A percentile compares a stretch with the other conserved stretches of the same genome.
These are phyloP conservation scores for Xiphorhynchus elegans DNA, from an alignment of 2,113 vertebrate genomes.

Conservation along the genomic window DNA sequence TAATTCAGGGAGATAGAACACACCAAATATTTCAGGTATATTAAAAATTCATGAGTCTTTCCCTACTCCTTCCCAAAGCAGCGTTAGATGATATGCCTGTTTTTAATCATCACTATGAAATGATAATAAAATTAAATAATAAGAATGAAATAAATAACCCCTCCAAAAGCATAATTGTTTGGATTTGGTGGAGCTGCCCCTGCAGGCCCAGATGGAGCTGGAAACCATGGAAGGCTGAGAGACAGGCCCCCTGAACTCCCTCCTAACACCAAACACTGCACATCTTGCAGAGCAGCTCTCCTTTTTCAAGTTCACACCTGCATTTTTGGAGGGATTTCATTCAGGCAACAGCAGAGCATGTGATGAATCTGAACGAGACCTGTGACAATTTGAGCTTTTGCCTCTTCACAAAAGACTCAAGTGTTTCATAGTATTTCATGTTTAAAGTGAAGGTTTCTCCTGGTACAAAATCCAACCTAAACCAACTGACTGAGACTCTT, in stretches of 20 bases:
- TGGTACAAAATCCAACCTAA: neutral
- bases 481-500: neutral
- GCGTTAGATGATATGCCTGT: neutral
- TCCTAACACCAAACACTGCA: neutral
- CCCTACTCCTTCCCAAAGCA: neutral
- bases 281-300: neutral
- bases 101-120: neutral
- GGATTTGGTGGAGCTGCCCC: neutral
- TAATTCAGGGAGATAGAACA: neutral
- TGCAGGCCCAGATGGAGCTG: neutral
- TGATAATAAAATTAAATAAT: no score
- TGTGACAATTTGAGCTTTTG: neutral
- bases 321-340: neutral
- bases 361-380: neutral
- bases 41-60: neutral
- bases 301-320: neutral
- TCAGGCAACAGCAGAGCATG: neutral
- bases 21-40: neutral
- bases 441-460: neutral
- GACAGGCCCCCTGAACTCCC: neutral
- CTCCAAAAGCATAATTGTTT: neutral
- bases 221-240: neutral
- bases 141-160: neutral
- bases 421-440: accelerated
- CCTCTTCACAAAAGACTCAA: neutral